Percentiles rank a stretch among this genome's conserved stretches.
These are phyloP conservation scores for Aleadryas rufinucha DNA, from an alignment of 2,113 vertebrate genomes.

Conservation along the genomic window DNA sequence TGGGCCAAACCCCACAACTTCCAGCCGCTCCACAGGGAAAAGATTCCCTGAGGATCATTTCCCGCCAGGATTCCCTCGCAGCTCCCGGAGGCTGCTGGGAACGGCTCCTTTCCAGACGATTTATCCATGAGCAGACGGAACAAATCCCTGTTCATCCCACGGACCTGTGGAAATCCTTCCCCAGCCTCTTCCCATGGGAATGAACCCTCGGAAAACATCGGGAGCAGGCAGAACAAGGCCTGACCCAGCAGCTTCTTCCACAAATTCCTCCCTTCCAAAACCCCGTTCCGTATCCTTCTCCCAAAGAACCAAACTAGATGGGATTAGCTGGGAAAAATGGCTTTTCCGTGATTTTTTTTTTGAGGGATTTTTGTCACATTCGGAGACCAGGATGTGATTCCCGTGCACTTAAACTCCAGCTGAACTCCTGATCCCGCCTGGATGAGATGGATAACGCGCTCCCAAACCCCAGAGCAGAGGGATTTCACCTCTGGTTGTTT, in stretches of 20 bases:
- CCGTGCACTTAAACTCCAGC: not conserved
- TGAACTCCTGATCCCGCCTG: not conserved
- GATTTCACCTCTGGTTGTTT: not conserved
- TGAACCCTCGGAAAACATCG: rapidly evolving
- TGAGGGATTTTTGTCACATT: not conserved
- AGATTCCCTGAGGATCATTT: not conserved
- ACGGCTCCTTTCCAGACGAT: rapidly evolving
- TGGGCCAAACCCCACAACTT: not conserved
- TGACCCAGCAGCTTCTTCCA: not conserved
- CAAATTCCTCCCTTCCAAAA: not conserved
- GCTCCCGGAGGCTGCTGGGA: not conserved
- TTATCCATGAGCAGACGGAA: not conserved
- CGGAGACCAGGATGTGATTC: rapidly evolving
- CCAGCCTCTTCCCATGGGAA: not conserved
- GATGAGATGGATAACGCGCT: rapidly evolving
- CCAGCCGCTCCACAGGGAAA: not conserved
- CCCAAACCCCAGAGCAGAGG: not conserved
- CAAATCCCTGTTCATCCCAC: not conserved
- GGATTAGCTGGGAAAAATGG: rapidly evolving
- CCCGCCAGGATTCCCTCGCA: rapidly evolving
- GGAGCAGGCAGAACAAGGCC: not conserved
- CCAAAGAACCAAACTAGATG: not conserved
- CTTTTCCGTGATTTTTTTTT: not conserved
- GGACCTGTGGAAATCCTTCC: not conserved
- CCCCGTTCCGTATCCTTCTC: rapidly evolving